Percentiles rank a stretch among this genome's conserved stretches.
Evolutionary conservation across 2,888 invertebrate species (phyloP).

Genomic region (Leptopilina drosophilae): DNA sequence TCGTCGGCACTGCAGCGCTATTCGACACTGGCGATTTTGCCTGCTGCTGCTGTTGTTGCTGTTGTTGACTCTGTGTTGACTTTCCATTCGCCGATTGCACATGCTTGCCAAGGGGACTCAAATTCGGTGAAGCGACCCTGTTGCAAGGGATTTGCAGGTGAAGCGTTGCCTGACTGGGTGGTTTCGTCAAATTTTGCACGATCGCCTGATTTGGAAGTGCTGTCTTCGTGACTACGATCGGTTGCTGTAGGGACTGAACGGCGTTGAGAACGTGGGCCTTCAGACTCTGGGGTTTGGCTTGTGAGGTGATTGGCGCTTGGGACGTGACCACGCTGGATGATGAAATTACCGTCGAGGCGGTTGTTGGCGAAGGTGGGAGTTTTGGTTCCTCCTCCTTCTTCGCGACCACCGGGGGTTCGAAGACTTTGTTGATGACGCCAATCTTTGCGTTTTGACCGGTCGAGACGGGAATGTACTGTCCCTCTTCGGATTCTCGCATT

Average conservation of each 20-base stretch:
- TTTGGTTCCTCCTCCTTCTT: conserved; percentile 57
- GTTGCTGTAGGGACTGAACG: conserved; percentile 57
- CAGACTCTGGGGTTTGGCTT: conserved; percentile 78
- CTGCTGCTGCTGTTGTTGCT: conserved; percentile 67
- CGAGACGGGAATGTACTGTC: conserved; percentile 81
- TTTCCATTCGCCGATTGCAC: conserved; percentile 61
- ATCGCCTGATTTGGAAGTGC: conserved; percentile 64
- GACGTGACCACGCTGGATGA: conserved; percentile 37
- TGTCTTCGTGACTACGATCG: conserved; percentile 67
- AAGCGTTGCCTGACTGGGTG: conserved; percentile 65
- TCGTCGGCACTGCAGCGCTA: conserved; percentile 68
- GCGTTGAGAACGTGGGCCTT: conserved; percentile 82
- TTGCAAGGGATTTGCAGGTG: conserved; percentile 69
- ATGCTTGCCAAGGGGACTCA: conserved; percentile 69
- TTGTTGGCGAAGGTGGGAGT: conserved; percentile 56
- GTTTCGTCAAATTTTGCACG: conserved; percentile 71
- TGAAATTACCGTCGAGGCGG: conserved; percentile 53
- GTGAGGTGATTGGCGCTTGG: conserved; percentile 49
- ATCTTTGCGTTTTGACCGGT: conserved; percentile 62
- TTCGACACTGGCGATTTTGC: conserved; percentile 74
- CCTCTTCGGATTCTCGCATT: conserved; percentile 85
- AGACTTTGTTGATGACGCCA: conserved; percentile 56
- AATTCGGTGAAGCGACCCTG: conserved; percentile 68
- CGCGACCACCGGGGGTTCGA: conserved; percentile 61
- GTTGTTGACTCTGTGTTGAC: background rate